Evolutionary conservation across 2,888 invertebrate genomes (phyloP).

Genomic region (Xestia sexstrigata): DNA sequence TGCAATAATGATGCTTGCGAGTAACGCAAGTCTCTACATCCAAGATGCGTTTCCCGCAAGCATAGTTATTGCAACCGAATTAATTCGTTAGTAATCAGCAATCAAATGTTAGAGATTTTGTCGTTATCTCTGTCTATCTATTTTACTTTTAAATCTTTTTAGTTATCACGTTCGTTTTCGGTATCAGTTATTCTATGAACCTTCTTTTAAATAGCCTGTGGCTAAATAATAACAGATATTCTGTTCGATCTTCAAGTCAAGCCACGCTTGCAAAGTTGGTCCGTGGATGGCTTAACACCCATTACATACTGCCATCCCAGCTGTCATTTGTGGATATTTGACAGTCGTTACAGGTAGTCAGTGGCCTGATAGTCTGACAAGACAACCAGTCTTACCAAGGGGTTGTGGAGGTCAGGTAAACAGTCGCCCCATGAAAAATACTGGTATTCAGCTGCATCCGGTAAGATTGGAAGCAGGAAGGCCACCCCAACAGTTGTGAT

Average conservation of each 20-base stretch:
- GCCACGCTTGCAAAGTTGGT: neutral
- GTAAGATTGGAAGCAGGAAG: neutral
- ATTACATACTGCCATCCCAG: neutral
- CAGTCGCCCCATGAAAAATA: neutral
- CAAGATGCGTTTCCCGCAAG: no score
- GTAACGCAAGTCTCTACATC: no score
- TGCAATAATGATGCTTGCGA: no score
- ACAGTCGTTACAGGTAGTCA: neutral
- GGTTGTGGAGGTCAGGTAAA: neutral
- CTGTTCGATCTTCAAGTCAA: neutral
- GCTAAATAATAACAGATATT: neutral
- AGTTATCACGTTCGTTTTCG: neutral
- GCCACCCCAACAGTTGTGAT: neutral
- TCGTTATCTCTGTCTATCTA: no score
- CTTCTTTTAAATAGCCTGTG: neutral
- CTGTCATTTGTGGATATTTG: neutral
- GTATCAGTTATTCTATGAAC: neutral
- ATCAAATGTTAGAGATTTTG: no score
- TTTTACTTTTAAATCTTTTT: neutral
- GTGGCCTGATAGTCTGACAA: neutral
- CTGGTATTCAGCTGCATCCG: no score
- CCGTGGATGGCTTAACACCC: neutral
- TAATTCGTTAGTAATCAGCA: no score
- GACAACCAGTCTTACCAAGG: neutral
- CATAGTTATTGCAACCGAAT: no score